Base-by-base conservation (phyloP, 2,888 invertebrate genomes). In the Orthosia incerta region DNA sequence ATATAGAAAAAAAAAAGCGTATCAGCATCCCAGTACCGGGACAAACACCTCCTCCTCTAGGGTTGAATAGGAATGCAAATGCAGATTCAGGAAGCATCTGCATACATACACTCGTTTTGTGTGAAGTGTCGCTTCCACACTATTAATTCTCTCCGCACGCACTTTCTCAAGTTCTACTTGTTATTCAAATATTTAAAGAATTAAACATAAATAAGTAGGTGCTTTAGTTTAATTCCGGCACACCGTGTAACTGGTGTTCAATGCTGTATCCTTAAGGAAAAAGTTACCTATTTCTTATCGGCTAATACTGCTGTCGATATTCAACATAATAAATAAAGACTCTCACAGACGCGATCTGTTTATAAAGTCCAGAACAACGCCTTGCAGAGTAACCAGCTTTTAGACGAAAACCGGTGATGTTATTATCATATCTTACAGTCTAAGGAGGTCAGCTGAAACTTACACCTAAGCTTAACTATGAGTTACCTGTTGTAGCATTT, bases 241-340 rank as follows among this genome's bases (percentile, higher is more conserved):
- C 16, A 3, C 13, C 5, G 23, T 59, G 12, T 46, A 45, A 55
- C 7, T 20, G 60, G 1, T 39, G n/a, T 50, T 50, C 15, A 26
- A n/a, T n/a, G 23, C 56, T 16, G 4, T 31, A 23, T 39, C 48
- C 23, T 50, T 26, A 45, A 71, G 71, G 57, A 73, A 71, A 71
- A 71, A 20, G 11, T 23, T 45, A 5, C 45, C 13, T 45, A 72
- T 55, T 53, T 20, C 12, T 67, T 31, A 67, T 73, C 45, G 18
- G 23, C 7, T 39, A 46, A 45, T 15, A 45, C 16, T 68, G n/a
- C 31, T 26, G 71, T 71, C n/a, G 46, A 31, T 7, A 31, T 48
- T 11, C 18, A 46, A 71, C 18, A 20, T 70, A 18, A 16, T 39
- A 4, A 23, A 72, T 71, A 50, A 72, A 56, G 72, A 23, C n/a